phyloP scores from a whole-genome alignment of 2,888 invertebrate genomes.

The Caenorhabditis sinica region DNA sequence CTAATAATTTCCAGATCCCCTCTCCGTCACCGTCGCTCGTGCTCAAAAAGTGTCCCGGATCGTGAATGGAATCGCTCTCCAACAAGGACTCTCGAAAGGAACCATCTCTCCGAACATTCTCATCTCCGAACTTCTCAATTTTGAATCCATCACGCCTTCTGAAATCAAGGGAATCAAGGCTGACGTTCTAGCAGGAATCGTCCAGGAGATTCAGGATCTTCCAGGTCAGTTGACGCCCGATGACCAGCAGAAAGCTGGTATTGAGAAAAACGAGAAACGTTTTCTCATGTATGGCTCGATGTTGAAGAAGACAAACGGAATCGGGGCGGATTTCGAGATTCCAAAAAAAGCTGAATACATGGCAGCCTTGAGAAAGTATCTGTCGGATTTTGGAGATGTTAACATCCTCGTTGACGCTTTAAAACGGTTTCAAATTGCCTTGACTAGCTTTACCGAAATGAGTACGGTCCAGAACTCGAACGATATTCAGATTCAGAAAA shows the following conservation, averaged over 20 bases:
- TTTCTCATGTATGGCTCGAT: neutral
- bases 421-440: too few relatives aligned
- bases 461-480: too few relatives aligned
- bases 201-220: neutral
- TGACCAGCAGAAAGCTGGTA: neutral
- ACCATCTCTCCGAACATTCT: neutral
- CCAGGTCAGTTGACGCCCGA: neutral
- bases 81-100: neutral
- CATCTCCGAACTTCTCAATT: neutral
- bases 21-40: neutral
- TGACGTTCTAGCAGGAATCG: neutral
- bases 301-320: neutral
- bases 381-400: too few relatives aligned
- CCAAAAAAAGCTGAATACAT: too few relatives aligned
- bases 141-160: neutral
- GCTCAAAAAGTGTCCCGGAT: neutral
- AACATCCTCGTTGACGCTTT: too few relatives aligned
- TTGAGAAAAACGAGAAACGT: neutral
- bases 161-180: neutral
- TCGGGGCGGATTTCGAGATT: neutral
- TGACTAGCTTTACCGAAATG: too few relatives aligned
- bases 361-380: too few relatives aligned
- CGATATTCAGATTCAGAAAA: too few relatives aligned
- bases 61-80: constrained; percentile 1
- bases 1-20: neutral